Conservation (phyloP, 53 echinoderm and acorn worm genomes). For the Pentamera pediparva region DNA sequence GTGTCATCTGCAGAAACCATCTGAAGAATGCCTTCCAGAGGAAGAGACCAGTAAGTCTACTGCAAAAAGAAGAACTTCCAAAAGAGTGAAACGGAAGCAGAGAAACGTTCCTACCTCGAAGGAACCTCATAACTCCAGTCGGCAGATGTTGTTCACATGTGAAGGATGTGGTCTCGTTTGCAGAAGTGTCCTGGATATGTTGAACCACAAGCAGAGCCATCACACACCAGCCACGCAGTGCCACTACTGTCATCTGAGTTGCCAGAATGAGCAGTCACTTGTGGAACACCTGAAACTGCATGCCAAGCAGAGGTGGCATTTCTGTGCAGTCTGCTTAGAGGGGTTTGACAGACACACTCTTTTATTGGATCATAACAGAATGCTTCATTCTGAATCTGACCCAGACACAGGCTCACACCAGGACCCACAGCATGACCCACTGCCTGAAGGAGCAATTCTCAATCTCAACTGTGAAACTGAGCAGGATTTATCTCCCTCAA, state of each 20-base stretch:
- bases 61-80: background rate
- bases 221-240: conserved; percentile 10
- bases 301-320: conserved; percentile 22
- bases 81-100: background rate
- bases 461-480: too few species aligned
- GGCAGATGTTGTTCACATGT: background rate
- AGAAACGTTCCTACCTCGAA: background rate
- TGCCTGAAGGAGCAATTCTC: too few species aligned
- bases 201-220: conserved; percentile 21
- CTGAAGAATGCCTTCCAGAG: background rate
- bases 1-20: background rate
- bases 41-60: background rate
- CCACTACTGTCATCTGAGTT: conserved; percentile 13
- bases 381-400: background rate
- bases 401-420: background rate
- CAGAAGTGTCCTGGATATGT: conserved; percentile 11
- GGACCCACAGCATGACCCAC: too few species aligned
- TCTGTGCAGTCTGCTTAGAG: conserved; percentile 12
- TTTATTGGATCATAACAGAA: background rate
- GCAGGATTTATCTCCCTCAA: too few species aligned
- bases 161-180: conserved; percentile 3
- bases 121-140: background rate
- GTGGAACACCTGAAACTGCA: conserved; percentile 21
- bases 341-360: conserved; percentile 5
- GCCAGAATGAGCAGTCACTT: background rate